Evolutionary conservation across 2,888 invertebrate genomes (phyloP).

Genomic region (Elysia crispata): DNA sequence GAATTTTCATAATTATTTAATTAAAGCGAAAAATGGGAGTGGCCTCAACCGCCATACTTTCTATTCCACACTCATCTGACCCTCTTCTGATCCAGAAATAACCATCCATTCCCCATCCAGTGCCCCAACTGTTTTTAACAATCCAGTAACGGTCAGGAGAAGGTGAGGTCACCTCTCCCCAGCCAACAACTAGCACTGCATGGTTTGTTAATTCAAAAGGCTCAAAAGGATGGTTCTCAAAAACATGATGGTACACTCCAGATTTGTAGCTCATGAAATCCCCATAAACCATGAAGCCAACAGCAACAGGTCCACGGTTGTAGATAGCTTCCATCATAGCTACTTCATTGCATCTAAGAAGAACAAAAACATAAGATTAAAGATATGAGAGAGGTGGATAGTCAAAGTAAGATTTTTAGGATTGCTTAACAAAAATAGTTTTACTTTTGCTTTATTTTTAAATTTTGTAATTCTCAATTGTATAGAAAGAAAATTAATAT

Average conservation of each 20-base stretch:
- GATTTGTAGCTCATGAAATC: constrained; percentile 76
- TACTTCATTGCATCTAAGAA: constrained; percentile 77
- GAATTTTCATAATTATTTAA: background rate
- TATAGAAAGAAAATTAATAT: too few relatives aligned
- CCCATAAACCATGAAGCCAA: constrained; percentile 78
- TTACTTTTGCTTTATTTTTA: too few relatives aligned
- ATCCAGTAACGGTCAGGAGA: constrained; percentile 76
- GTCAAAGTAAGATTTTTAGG: too few relatives aligned
- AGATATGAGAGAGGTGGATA: too few relatives aligned
- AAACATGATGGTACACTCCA: constrained; percentile 79
- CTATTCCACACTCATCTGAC: constrained; percentile 76
- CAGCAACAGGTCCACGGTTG: constrained; percentile 78
- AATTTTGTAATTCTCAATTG: too few relatives aligned
- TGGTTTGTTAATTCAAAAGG: constrained; percentile 79
- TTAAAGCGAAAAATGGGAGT: constrained; percentile 62
- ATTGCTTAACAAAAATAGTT: too few relatives aligned
- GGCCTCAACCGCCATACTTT: constrained; percentile 75
- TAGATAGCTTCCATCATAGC: constrained; percentile 78
- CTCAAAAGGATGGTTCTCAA: constrained; percentile 71
- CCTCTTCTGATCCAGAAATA: constrained; percentile 76
- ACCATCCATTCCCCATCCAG: constrained; percentile 74
- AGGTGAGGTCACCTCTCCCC: constrained; percentile 74
- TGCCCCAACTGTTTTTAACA: constrained; percentile 78
- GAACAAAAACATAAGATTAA: background rate
- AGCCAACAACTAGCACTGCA: constrained; percentile 79